Evolutionary conservation across 2,113 vertebrate species (phyloP).

Genomic region (Tonatia bakeri): DNA sequence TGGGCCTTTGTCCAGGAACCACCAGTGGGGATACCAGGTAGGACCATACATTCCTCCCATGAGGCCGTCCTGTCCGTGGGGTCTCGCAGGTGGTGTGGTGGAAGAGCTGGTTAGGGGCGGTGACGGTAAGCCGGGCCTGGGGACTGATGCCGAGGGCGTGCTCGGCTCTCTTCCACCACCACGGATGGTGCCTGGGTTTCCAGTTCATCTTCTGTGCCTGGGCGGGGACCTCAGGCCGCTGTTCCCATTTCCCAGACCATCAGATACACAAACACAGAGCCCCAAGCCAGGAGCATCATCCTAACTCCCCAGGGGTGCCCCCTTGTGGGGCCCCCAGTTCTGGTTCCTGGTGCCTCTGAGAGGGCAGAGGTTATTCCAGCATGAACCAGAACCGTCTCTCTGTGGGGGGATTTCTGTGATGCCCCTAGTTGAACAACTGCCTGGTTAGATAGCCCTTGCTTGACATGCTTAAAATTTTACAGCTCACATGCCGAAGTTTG

Average conservation of each 20-base stretch:
- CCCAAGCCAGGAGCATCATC: not conserved
- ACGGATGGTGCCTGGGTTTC: not conserved
- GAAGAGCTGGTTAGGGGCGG: not conserved
- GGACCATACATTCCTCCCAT: not conserved
- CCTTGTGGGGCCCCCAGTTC: not conserved
- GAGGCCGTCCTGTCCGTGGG: fast-evolving
- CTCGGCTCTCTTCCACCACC: not conserved
- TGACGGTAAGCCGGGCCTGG: not conserved
- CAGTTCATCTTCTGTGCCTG: not conserved
- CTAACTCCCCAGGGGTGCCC: not conserved
- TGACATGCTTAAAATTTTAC: not conserved
- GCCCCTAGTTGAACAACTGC: not conserved
- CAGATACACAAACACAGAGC: not conserved
- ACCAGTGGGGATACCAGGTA: not conserved
- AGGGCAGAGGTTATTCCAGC: not conserved
- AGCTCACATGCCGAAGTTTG: not conserved
- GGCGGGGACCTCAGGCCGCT: not conserved
- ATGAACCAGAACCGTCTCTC: not conserved
- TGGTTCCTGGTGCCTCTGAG: not conserved
- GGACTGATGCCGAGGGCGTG: not conserved
- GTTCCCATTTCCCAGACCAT: not conserved
- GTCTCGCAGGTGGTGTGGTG: not conserved
- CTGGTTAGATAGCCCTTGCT: not conserved
- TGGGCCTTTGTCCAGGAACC: not conserved
- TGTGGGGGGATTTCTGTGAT: not conserved